Evolutionary conservation across 2,113 vertebrate species (phyloP).

Genomic region (Piprites chloris): DNA sequence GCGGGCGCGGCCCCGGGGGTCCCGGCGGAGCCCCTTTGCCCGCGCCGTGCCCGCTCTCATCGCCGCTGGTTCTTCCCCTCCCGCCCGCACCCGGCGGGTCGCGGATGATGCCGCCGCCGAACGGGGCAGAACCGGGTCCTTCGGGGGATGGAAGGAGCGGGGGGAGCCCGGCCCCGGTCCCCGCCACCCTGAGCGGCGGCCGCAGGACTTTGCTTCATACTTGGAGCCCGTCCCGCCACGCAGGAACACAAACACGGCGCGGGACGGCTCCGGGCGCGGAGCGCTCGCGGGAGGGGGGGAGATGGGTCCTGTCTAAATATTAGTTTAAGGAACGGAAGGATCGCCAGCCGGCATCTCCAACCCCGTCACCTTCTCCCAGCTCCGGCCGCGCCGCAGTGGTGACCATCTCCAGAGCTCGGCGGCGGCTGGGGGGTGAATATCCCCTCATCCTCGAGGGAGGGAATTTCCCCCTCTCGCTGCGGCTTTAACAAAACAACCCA

Average conservation of each 20-base stretch:
- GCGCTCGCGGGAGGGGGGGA: background rate
- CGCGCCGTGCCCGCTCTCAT: background rate
- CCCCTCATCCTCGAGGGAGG: background rate
- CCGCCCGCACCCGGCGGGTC: background rate
- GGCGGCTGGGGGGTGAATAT: background rate
- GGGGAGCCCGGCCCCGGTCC: background rate
- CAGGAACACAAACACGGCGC: background rate
- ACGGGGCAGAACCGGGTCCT: background rate
- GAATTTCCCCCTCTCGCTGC: conserved; percentile 17
- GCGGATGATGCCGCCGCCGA: background rate
- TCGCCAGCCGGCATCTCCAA: background rate
- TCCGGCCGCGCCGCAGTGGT: background rate
- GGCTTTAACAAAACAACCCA: conserved; percentile 1
- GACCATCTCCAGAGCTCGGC: background rate
- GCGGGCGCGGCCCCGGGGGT: background rate
- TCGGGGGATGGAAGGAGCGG: background rate
- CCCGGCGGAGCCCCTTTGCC: background rate
- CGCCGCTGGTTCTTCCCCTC: background rate
- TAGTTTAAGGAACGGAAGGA: conserved; percentile 57
- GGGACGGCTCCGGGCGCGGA: background rate
- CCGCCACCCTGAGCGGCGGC: background rate
- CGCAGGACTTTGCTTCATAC: background rate
- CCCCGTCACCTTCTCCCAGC: background rate
- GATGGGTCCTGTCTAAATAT: conserved; percentile 60
- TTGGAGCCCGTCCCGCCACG: conserved; percentile 31